Evolutionary conservation across 1,140 invertebrate genomes (phyloP).

Genomic region (Trachymyrmex cornetzi): DNA sequence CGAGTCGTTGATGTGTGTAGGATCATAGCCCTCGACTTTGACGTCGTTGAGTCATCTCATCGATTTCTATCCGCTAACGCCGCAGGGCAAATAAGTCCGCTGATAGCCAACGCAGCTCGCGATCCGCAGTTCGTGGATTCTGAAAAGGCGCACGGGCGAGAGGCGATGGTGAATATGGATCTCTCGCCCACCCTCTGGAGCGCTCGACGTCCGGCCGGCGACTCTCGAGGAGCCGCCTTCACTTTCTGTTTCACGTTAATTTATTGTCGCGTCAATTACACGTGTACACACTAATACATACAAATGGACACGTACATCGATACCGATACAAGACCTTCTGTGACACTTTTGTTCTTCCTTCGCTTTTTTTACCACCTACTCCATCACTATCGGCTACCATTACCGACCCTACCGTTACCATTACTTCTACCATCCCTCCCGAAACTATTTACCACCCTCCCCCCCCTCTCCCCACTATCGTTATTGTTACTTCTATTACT

Average conservation of each 20-base stretch:
- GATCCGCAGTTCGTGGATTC: not conserved
- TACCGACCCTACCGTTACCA: not conserved
- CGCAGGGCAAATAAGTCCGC: conserved; percentile 65
- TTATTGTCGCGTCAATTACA: conserved; percentile 84
- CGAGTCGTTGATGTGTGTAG: conserved; percentile 86
- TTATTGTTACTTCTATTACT: conserved; percentile 49
- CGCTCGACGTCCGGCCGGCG: conserved; percentile 58
- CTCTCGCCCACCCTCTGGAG: conserved; percentile 53
- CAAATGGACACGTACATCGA: conserved; percentile 1
- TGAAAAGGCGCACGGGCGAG: conserved; percentile 21
- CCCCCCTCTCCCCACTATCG: not conserved
- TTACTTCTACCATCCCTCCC: conserved; percentile 23
- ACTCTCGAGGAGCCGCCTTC: conserved; percentile 66
- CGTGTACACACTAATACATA: conserved; percentile 24
- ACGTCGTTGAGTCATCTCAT: conserved; percentile 85
- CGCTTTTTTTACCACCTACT: conserved; percentile 39
- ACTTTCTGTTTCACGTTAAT: conserved; percentile 63
- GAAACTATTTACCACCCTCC: conserved; percentile 4
- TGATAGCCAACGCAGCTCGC: conserved; percentile 14
- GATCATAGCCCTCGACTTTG: conserved; percentile 85
- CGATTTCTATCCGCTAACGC: conserved; percentile 83
- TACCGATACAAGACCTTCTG: conserved; percentile 73
- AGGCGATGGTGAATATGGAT: conserved; percentile 22
- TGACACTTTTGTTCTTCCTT: conserved; percentile 68
- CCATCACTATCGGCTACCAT: conserved; percentile 10